phyloP scores from a whole-genome alignment of 2,888 invertebrate species.

The Willowsia nigromaculata region DNA sequence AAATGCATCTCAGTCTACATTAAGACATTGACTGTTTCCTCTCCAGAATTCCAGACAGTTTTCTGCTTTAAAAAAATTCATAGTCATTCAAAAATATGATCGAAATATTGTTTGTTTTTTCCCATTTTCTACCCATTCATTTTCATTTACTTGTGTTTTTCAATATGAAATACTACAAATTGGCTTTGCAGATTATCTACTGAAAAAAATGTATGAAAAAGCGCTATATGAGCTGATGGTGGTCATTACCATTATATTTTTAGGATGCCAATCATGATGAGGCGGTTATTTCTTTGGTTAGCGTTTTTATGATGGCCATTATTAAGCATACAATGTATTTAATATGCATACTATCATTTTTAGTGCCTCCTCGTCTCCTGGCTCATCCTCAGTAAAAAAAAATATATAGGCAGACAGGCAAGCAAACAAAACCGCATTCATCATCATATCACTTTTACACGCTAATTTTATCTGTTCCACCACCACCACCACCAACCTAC shows the following conservation, averaged over 20 bases:
- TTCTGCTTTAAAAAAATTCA: background rate
- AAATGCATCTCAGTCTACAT: background rate
- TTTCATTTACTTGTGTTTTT: background rate
- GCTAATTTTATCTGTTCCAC: background rate
- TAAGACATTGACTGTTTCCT: background rate
- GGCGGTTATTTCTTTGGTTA: background rate
- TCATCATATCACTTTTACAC: background rate
- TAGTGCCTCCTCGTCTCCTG: background rate
- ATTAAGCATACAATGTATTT: background rate
- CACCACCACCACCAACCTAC: background rate
- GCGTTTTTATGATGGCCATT: too few relatives aligned
- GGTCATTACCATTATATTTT: background rate
- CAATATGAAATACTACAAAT: too few relatives aligned
- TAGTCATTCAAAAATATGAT: background rate
- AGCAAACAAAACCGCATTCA: slow-evolving; percentile 3
- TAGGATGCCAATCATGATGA: background rate
- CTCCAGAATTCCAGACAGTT: slow-evolving; percentile 28
- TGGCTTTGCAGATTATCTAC: too few relatives aligned
- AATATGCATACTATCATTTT: background rate
- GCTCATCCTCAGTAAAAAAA: background rate
- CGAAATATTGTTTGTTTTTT: background rate
- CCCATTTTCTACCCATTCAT: background rate
- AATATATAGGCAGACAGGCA: background rate
- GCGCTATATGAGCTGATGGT: too few relatives aligned
- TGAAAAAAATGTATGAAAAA: too few relatives aligned